These are phyloP conservation scores for Parasteatoda tepidariorum DNA, from an alignment of 1,140 invertebrate species.

Conservation along the genomic window DNA sequence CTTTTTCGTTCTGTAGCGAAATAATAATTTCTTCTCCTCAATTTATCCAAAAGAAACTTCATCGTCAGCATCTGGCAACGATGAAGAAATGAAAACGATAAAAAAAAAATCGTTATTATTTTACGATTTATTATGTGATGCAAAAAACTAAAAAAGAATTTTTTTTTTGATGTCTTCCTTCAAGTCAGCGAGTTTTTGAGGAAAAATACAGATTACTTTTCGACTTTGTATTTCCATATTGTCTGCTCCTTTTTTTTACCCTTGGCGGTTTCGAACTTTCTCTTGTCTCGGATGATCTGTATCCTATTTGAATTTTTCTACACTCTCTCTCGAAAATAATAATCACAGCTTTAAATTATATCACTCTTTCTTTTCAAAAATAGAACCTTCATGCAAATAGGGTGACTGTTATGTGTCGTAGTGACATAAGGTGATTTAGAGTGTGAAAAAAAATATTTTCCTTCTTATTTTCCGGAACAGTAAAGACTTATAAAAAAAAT, in stretches of 20 bases:
- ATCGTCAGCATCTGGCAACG: slow-evolving; percentile 13
- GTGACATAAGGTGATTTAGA: no score
- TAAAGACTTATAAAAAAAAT: no score
- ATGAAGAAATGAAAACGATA: neutral
- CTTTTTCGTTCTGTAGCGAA: neutral
- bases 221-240: neutral
- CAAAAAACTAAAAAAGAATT: neutral
- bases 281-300: neutral
- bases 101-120: slow-evolving; percentile 35
- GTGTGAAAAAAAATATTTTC: no score
- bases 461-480: no score
- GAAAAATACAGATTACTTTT: neutral
- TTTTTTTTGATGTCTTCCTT: neutral
- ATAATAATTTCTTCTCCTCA: neutral
- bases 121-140: slow-evolving; percentile 26
- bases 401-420: neutral
- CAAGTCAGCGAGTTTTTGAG: slow-evolving; percentile 8
- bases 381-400: neutral
- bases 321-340: neutral
- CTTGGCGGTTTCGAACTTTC: neutral
- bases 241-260: neutral
- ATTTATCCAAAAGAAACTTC: slow-evolving; percentile 2
- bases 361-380: neutral
- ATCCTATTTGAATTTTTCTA: neutral
- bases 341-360: neutral